A percentile compares a stretch with the other conserved stretches of the same genome.
Evolutionary conservation across 2,888 invertebrate genomes (phyloP).

Genomic region (Alloplasta piceator): DNA sequence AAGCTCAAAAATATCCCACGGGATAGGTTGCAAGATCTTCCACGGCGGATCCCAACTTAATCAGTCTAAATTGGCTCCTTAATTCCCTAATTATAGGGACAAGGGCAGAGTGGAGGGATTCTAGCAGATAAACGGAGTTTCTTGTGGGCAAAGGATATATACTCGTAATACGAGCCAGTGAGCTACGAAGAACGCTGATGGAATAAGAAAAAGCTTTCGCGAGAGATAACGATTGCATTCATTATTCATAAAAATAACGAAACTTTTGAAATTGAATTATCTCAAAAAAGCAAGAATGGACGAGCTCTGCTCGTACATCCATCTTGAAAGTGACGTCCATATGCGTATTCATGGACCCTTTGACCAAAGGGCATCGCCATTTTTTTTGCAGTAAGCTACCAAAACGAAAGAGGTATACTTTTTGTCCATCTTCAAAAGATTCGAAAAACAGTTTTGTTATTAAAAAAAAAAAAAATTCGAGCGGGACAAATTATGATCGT

Average conservation of each 20-base stretch:
- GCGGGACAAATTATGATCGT: no score
- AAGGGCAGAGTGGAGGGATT: slow-evolving; percentile 7
- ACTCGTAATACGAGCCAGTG: background rate
- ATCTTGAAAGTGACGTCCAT: no score
- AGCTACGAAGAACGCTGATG: background rate
- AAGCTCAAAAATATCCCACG: slow-evolving; percentile 14
- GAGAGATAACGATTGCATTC: slow-evolving; percentile 1
- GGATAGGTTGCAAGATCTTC: slow-evolving; percentile 28
- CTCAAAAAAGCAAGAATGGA: no score
- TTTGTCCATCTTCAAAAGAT: no score
- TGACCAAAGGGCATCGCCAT: no score
- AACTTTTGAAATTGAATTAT: no score
- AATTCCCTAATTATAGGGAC: slow-evolving; percentile 59
- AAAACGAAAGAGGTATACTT: no score
- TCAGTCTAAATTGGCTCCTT: slow-evolving; percentile 60
- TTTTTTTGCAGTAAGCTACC: no score
- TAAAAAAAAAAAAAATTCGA: no score
- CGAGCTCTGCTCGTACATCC: no score
- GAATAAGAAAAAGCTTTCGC: background rate
- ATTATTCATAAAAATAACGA: background rate
- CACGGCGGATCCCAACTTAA: slow-evolving; percentile 41
- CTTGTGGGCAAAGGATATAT: background rate
- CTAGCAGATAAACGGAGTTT: slow-evolving; percentile 7
- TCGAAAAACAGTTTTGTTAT: no score
- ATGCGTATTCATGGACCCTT: no score